Percentiles rank a stretch among this genome's conserved stretches.
phyloP scores from a whole-genome alignment of 2,797 vertebrate genomes.

The Peromyscus attwateri region DNA sequence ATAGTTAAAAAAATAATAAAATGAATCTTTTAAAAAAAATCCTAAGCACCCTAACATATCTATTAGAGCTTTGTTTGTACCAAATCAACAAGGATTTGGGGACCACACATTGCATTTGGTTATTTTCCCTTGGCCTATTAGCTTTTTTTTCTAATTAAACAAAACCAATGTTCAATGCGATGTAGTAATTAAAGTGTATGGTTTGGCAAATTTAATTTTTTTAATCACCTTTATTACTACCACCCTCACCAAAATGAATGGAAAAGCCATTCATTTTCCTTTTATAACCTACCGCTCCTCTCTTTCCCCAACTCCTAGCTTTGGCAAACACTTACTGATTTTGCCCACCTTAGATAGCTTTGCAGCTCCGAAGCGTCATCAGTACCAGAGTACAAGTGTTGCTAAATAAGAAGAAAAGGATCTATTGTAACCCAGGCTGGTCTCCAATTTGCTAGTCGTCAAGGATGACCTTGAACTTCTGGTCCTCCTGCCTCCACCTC shows the following conservation, averaged over 20 bases:
- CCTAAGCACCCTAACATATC: background rate
- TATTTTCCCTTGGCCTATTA: constrained; percentile 32
- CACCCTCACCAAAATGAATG: background rate
- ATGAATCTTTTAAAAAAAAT: background rate
- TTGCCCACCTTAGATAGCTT: background rate
- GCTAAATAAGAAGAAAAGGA: background rate
- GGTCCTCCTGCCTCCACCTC: background rate
- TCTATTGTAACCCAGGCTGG: background rate
- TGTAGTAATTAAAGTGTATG: background rate
- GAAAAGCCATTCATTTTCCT: background rate
- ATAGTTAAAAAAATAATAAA: background rate
- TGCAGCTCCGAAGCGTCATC: background rate
- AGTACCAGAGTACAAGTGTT: background rate
- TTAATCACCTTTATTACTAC: background rate
- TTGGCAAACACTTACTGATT: background rate
- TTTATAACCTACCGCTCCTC: background rate
- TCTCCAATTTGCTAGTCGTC: background rate
- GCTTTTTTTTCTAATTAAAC: background rate
- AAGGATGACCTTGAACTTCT: background rate
- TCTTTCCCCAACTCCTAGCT: background rate
- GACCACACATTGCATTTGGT: background rate
- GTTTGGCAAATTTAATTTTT: background rate
- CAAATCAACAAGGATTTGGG: background rate
- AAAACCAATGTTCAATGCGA: constrained; percentile 23
- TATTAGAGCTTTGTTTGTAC: background rate